Base-by-base conservation (phyloP, 1,140 invertebrate species). In the Adelges cooleyi region DNA sequence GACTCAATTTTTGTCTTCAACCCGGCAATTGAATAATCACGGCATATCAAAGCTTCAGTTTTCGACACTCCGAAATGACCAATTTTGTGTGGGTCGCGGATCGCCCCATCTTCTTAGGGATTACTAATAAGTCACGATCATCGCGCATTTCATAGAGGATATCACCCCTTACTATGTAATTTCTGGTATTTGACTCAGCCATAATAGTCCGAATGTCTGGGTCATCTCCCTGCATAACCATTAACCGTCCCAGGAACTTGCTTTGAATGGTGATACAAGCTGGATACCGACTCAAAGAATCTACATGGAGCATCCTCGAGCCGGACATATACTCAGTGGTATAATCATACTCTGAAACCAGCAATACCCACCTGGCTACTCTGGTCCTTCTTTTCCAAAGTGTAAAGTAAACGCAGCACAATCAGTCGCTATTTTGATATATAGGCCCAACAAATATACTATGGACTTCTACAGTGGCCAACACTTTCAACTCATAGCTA, bases 401-500 rank as follows among this genome's bases (percentile, higher is more conserved):
- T 49, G 23, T 49, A n/a, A 25, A 25, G 48, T 49, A 25, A 49
- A 49, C 2, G 22, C 22, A 25, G 48, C 48, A 49, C 48, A 49
- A 49, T 49, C 22, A 25, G 48, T 49, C 23, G 29, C 48, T 50
- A 50, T 50, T 6, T 25, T 33, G 42, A 71, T 69, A 1, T 29
- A 0, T 3, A 69, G 62, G 22, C 67, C 68, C 20, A 69, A 69
- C 15, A 71, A 22, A 20, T 71, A 70, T 0, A 38, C 9, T 3
- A 68, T 40, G 17, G 68, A 67, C 9, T 8, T 69, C 53, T 13
- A 74, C 71, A 0, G 75, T 71, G 0, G 73, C 73, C 5, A 77
- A 38, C 0, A 71, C 74, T 50, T 76, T 72, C 1, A 75, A 38
- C 46, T 76, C 74, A 44, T 74, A 75, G 0, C 72, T 75, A 68